Evolutionary conservation across 1,140 invertebrate species (phyloP), one percentile per base, ranked within the genome.

Genomic region (Stegodyphus dumicola): DNA sequence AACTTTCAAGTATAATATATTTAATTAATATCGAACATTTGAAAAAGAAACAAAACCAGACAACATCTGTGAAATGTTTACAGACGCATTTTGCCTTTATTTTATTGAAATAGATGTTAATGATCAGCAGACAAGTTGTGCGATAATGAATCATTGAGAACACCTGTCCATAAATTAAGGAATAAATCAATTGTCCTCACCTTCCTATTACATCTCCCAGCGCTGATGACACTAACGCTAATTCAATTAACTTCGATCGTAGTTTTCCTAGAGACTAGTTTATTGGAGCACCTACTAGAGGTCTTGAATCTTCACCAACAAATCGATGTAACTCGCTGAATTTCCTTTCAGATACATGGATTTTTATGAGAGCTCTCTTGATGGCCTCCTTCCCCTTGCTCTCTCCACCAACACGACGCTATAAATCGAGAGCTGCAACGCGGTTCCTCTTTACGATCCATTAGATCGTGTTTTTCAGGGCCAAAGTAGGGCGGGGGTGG

Each of bases 361-460:
- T 79, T 79, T 79, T 79, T 79, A 79, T 79, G 77, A 67, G 56
- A 76, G 74, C 53, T 76, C 33, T 76, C 33, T 76, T 76, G 74
- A 76, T 76, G 74, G 74, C 54, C 17, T 64, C 53, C 54, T 15
- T 56, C n/a, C 56, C 11, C 7, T 51, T 64, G 48, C 76, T 64
- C 3, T 13, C 70, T 33, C 33, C 33, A 33, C 33, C 33, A 33
- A 33, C 1, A n/a, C n/a, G n/a, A 49, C 15, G 15, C 64, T 49
- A 77, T 77, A 67, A 67, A 77, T 67, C 60, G 64, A 53, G 60
- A n/a, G 49, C 66, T 17, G 17, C 18, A 33, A 33, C 33, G 33
- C 33, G 33, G 33, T 60, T 60, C n/a, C 77, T 79, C 66, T 79
- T 79, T 79, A 79, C 67, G 77, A 70, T 79, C 77, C 77, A 79